Conservation (phyloP, 1,140 invertebrate genomes). For the Batillaria attramentaria region DNA sequence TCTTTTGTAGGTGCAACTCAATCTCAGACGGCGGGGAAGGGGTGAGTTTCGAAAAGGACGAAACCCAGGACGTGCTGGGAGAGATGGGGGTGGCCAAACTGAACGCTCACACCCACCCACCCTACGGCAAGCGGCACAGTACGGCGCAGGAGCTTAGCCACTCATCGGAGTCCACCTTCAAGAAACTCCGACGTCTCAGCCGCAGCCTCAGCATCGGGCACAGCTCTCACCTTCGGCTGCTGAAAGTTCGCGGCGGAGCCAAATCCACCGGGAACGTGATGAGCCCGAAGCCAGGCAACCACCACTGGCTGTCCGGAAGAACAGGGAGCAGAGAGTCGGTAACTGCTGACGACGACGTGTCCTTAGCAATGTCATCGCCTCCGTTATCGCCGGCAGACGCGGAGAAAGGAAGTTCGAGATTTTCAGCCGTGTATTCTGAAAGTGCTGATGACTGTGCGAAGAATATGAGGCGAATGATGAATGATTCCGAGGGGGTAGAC, state of each 20-base stretch:
- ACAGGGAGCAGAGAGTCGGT: neutral
- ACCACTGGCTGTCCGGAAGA: neutral
- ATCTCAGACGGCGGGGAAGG: conserved; percentile 53
- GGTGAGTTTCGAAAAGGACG: conserved; percentile 37
- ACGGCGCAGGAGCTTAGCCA: conserved; percentile 3
- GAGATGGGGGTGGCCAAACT: conserved; percentile 16
- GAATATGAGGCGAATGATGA: neutral
- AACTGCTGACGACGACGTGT: conserved; percentile 1
- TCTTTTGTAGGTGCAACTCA: conserved; percentile 45
- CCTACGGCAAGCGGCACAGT: conserved; percentile 36
- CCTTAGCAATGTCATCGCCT: neutral
- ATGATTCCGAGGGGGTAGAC: neutral
- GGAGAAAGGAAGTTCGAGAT: too few relatives aligned
- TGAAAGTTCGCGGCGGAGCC: neutral
- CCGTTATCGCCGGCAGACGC: conserved; percentile 12
- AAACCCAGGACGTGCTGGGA: conserved; percentile 34
- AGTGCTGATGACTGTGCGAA: neutral
- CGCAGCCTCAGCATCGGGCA: conserved; percentile 34
- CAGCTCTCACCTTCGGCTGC: neutral
- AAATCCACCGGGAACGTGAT: neutral
- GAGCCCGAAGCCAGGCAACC: neutral
- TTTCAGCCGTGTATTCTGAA: too few relatives aligned
- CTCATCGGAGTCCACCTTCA: conserved; percentile 15
- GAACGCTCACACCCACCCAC: neutral
- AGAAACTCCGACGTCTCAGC: conserved; percentile 30